Conservation (phyloP, 2,888 invertebrate species). For the Macropis europaea region DNA sequence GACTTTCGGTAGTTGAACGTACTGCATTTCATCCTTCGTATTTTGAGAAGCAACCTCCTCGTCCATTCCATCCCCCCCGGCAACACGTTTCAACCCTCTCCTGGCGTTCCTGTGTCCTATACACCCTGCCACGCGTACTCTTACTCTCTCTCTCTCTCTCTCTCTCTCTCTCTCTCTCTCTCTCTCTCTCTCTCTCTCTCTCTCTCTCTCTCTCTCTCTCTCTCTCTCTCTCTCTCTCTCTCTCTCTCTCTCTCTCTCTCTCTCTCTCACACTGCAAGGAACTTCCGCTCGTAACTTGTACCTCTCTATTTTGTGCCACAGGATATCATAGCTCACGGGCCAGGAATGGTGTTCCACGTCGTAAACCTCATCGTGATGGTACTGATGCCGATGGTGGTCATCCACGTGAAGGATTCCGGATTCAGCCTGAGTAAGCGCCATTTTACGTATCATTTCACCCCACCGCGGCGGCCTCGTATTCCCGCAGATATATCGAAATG, state of each 20-base stretch:
- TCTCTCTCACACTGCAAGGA: conserved; percentile 23
- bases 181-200: too few relatives aligned
- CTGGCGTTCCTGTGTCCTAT: background rate
- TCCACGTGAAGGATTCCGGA: conserved; percentile 87
- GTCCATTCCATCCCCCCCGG: background rate
- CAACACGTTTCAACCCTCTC: background rate
- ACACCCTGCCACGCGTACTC: too few relatives aligned
- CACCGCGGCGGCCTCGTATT: conserved; percentile 7
- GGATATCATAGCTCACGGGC: conserved; percentile 86
- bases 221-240: background rate
- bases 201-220: background rate
- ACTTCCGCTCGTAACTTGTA: conserved; percentile 63
- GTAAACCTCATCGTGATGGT: conserved; percentile 89
- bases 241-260: background rate
- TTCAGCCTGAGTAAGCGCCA: conserved; percentile 88
- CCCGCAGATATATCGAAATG: conserved; percentile 7
- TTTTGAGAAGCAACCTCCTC: conserved; percentile 51
- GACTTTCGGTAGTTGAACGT: conserved; percentile 42
- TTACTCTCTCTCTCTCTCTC: too few relatives aligned
- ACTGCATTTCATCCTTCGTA: conserved; percentile 46
- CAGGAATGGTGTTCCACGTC: conserved; percentile 88
- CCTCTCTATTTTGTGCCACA: conserved; percentile 78
- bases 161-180: too few relatives aligned
- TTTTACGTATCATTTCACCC: conserved; percentile 64
- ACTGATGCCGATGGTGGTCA: conserved; percentile 89